These are phyloP conservation scores for Myiozetetes cayanensis DNA, from an alignment of 2,113 vertebrate species.

Conservation along the genomic window DNA sequence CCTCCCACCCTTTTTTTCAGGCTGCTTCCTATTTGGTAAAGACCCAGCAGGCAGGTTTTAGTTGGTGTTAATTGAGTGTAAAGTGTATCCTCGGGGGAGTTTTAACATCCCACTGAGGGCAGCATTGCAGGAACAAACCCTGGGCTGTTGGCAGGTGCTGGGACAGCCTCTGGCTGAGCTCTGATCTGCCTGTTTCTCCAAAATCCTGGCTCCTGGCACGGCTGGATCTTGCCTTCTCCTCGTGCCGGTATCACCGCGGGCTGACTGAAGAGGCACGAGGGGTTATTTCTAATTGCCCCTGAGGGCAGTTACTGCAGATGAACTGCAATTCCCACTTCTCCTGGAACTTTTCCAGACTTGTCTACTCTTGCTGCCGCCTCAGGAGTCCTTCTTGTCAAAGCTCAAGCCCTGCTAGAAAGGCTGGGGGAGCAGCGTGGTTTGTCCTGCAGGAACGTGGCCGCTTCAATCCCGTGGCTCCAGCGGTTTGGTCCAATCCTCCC, in stretches of 20 bases:
- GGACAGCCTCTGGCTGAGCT: background rate
- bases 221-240: background rate
- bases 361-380: background rate
- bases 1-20: background rate
- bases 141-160: accelerated
- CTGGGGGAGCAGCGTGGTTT: accelerated
- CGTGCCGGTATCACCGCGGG: accelerated
- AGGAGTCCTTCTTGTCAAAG: background rate
- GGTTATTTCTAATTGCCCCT: accelerated
- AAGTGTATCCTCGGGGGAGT: accelerated
- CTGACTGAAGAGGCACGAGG: accelerated
- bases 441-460: accelerated
- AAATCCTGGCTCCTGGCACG: accelerated
- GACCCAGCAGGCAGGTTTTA: background rate
- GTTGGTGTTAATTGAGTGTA: background rate
- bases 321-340: background rate
- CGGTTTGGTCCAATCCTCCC: background rate
- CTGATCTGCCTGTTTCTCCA: background rate
- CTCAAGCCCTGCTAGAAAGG: background rate
- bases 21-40: accelerated
- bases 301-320: background rate
- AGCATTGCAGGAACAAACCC: accelerated
- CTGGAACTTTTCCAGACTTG: accelerated
- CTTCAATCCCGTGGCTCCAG: background rate
- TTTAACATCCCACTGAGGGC: accelerated